These are phyloP conservation scores for Anseranas semipalmata DNA, from an alignment of 2,113 vertebrate genomes.

Conservation along the genomic window DNA sequence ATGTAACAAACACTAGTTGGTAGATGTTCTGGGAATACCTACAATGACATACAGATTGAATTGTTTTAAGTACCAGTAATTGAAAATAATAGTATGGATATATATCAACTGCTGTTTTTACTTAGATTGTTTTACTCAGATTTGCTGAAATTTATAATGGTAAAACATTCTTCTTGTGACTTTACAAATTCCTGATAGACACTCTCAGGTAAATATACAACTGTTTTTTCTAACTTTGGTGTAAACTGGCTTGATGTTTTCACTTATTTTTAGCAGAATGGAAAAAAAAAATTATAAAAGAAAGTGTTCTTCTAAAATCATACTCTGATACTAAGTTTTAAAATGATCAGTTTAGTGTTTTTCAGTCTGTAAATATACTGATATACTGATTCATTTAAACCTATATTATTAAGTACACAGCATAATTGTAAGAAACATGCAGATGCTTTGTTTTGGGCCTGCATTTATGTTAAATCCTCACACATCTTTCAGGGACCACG, in stretches of 20 bases:
- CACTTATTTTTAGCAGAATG: neutral
- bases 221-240: neutral
- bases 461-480: neutral
- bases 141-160: neutral
- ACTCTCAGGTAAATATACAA: neutral
- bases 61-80: neutral
- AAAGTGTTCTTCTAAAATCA: neutral
- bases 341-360: neutral
- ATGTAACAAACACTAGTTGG: neutral
- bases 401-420: neutral
- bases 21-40: neutral
- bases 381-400: neutral
- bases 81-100: neutral
- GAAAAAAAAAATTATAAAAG: neutral
- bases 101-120: neutral
- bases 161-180: neutral
- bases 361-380: neutral
- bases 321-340: neutral
- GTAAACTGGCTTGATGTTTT: neutral
- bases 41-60: neutral
- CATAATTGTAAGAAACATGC: neutral
- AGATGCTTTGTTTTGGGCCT: neutral
- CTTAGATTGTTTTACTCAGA: neutral
- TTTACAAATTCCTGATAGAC: neutral
- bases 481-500: neutral